phyloP scores from a whole-genome alignment of 2,888 invertebrate genomes.

The Aproaerema taeniolella region DNA sequence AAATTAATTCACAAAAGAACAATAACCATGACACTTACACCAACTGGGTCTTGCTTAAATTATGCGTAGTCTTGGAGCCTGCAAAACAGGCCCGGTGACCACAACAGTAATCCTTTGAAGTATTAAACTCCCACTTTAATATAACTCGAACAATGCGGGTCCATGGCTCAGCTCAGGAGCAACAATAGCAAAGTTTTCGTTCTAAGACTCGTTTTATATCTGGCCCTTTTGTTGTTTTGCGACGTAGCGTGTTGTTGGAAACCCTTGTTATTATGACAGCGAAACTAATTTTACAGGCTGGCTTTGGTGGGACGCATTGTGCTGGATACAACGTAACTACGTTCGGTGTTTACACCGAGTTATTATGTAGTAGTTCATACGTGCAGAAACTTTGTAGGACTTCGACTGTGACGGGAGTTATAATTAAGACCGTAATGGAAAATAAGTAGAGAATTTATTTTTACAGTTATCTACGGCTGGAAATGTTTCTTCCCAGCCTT shows the following conservation, averaged over 20 bases:
- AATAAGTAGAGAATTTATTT: no score
- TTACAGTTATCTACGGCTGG: no score
- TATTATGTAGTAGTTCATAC: no score
- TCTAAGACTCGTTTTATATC: constrained; percentile 63
- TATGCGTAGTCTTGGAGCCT: constrained; percentile 30
- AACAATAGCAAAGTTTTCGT: constrained; percentile 69
- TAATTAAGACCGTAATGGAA: no score
- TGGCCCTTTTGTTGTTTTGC: constrained; percentile 34
- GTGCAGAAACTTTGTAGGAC: no score
- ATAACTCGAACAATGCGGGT: constrained; percentile 68
- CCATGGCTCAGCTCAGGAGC: constrained; percentile 55
- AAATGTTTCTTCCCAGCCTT: no score
- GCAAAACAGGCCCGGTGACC: constrained; percentile 47
- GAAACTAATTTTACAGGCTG: constrained; percentile 43
- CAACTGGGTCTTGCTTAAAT: constrained; percentile 6
- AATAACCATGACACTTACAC: no score
- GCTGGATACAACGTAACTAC: no score
- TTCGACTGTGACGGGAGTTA: no score
- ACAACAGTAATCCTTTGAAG: constrained; percentile 65
- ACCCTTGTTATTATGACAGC: constrained; percentile 46
- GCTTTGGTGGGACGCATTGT: neutral
- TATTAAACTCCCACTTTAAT: constrained; percentile 67
- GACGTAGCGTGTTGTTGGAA: constrained; percentile 32
- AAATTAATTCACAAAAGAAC: no score
- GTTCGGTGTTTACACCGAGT: no score